Conservation (phyloP, 2,797 vertebrate genomes). For the Serranus cabrilla region DNA sequence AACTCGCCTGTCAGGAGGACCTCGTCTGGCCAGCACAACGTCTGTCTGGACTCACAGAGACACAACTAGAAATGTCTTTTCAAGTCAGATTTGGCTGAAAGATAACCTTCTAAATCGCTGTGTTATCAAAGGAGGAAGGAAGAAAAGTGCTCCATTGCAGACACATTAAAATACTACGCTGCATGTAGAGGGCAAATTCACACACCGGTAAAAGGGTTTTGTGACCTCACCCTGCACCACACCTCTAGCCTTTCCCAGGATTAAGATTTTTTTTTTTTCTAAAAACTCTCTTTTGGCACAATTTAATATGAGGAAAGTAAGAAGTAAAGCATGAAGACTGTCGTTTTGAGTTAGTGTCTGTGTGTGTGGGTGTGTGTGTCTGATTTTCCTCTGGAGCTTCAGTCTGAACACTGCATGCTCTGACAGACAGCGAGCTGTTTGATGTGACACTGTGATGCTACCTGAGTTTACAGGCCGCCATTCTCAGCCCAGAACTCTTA, state of each 20-base stretch:
- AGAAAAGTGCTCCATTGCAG: not conserved
- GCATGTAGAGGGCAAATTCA: not conserved
- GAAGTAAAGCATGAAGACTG: not conserved
- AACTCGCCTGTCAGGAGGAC: slow-evolving; percentile 28
- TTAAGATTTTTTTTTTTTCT: not conserved
- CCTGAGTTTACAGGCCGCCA: slow-evolving; percentile 37
- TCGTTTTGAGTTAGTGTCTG: slow-evolving; percentile 15
- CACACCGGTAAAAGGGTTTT: no score
- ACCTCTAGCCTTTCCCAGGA: not conserved
- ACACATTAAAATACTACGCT: not conserved
- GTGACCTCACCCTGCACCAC: not conserved
- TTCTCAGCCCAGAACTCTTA: slow-evolving; percentile 31
- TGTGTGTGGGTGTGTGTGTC: slow-evolving; percentile 3
- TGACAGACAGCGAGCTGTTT: slow-evolving; percentile 54
- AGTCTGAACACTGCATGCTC: slow-evolving; percentile 15
- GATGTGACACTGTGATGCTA: slow-evolving; percentile 55
- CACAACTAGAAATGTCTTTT: slow-evolving; percentile 13
- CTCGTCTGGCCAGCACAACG: slow-evolving; percentile 12
- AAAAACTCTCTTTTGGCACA: not conserved
- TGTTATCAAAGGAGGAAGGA: slow-evolving; percentile 33
- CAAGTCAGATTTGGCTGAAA: slow-evolving; percentile 37
- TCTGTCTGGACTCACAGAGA: slow-evolving; percentile 49
- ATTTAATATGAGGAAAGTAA: slow-evolving; percentile 7
- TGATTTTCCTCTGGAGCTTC: slow-evolving; percentile 32
- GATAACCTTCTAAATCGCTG: slow-evolving; percentile 30